phyloP scores from a whole-genome alignment of 2,888 invertebrate genomes.

The Drosophila colorata region DNA sequence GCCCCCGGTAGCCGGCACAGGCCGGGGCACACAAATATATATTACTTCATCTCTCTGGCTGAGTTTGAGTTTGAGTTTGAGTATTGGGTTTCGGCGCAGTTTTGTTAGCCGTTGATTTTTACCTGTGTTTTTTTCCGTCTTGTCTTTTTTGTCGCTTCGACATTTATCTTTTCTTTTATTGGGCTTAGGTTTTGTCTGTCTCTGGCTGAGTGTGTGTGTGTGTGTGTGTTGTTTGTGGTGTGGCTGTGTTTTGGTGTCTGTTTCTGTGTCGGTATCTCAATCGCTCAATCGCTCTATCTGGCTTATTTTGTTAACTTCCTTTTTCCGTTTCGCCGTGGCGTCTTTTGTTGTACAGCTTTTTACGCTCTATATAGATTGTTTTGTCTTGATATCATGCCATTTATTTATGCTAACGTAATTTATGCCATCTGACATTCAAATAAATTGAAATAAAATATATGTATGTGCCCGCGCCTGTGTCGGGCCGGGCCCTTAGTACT shows the following conservation, averaged over 20 bases:
- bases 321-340: slow-evolving; percentile 65
- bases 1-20: slow-evolving; percentile 38
- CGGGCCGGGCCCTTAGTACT: slow-evolving; percentile 5
- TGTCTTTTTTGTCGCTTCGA: slow-evolving; percentile 45
- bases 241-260: slow-evolving; percentile 32
- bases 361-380: slow-evolving; percentile 76
- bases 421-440: slow-evolving; percentile 71
- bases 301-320: slow-evolving; percentile 80
- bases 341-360: slow-evolving; percentile 59
- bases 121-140: slow-evolving; percentile 57
- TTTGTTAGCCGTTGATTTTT: slow-evolving; percentile 73
- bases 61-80: slow-evolving; percentile 56
- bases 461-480: slow-evolving; percentile 5
- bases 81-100: slow-evolving; percentile 72
- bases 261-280: slow-evolving; percentile 64
- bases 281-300: slow-evolving; percentile 76
- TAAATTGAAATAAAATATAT: slow-evolving; percentile 74
- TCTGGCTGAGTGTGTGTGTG: no score
- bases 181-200: slow-evolving; percentile 62
- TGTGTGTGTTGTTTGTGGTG: no score
- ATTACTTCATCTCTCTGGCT: slow-evolving; percentile 68
- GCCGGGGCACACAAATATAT: slow-evolving; percentile 21
- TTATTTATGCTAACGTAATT: slow-evolving; percentile 71
- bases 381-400: slow-evolving; percentile 69
- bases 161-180: slow-evolving; percentile 79